phyloP scores from a whole-genome alignment of 2,113 vertebrate genomes.

The Leucopsar rothschildi region DNA sequence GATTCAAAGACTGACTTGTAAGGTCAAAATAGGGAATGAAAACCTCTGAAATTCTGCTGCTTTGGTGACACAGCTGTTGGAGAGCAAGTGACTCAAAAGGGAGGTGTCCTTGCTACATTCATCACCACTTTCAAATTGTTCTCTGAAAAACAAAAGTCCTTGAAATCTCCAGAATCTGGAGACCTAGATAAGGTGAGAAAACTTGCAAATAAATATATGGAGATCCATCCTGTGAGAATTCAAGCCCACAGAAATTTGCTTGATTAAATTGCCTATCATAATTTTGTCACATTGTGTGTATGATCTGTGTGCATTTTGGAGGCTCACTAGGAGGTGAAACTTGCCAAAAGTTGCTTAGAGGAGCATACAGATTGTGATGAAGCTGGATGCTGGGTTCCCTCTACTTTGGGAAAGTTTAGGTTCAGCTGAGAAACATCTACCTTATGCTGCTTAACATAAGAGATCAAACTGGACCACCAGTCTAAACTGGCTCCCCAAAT shows the following conservation, averaged over 20 bases:
- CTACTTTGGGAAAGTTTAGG: not conserved
- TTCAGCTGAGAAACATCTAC: not conserved
- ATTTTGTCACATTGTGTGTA: rapidly evolving
- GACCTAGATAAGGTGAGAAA: not conserved
- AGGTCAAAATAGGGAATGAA: not conserved
- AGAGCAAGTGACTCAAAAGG: not conserved
- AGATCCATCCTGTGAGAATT: not conserved
- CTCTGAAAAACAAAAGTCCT: not conserved
- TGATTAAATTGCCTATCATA: not conserved
- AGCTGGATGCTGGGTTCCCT: not conserved
- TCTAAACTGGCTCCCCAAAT: not conserved
- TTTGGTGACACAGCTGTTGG: not conserved
- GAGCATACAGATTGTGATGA: not conserved
- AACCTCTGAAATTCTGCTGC: not conserved
- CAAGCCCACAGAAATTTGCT: not conserved
- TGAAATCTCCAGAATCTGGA: not conserved
- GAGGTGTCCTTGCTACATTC: not conserved
- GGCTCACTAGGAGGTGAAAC: not conserved
- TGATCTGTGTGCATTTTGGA: not conserved
- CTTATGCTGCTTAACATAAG: not conserved
- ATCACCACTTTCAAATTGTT: not conserved
- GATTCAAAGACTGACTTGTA: not conserved
- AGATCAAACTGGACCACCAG: not conserved
- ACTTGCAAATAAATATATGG: not conserved
- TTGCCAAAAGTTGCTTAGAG: not conserved